Evolutionary conservation across 2,888 invertebrate species (phyloP), one percentile per base, ranked within the genome.

Genomic region (Scelioninae gen. 2): DNA sequence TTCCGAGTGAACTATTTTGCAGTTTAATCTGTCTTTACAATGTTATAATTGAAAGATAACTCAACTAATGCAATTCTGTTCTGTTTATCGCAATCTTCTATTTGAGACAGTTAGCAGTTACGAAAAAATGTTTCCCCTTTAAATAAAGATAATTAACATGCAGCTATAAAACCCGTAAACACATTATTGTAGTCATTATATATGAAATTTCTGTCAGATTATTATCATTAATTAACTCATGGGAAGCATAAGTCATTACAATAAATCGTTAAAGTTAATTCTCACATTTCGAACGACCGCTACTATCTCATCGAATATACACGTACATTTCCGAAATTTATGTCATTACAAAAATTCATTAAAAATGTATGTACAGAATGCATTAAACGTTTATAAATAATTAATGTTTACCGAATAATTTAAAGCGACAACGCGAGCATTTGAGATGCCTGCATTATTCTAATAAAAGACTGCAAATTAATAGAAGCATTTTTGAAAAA

Each of bases 151-250:
- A 25, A 39, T 55, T 31, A 57, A 18, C 31, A 18, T 10, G 31
- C 13, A 13, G 11, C 25, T 46, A 41, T 28, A 46, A 45, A 37
- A 11, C 18, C 48, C 22, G 18, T 41, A 41, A 31, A 39, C 53
- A 53, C 41, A 45, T 64, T 53, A 53, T 52, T 64, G 37, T 64
- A 53, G 53, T 45, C 18, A 37, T 53, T 43, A 41, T 33, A 31
- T 22, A 50, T 58, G 18, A 57, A 48, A 31, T 50, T 28, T 35
- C 22, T 35, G 33, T 65, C 39, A 10, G 18, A 25, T 18, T 39
- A 41, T 57, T 65, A 64, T 37, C 57, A 48, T 57, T 57, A 67
- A 50, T 67, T 67, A 67, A 33, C 31, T 19, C 46, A 25, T 50
- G 31, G 33, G 50, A 57, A 41, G 50, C 35, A 15, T 5, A 25